Evolutionary conservation across 2,797 vertebrate species (phyloP).

Genomic region (Cichlasoma orientale): DNA sequence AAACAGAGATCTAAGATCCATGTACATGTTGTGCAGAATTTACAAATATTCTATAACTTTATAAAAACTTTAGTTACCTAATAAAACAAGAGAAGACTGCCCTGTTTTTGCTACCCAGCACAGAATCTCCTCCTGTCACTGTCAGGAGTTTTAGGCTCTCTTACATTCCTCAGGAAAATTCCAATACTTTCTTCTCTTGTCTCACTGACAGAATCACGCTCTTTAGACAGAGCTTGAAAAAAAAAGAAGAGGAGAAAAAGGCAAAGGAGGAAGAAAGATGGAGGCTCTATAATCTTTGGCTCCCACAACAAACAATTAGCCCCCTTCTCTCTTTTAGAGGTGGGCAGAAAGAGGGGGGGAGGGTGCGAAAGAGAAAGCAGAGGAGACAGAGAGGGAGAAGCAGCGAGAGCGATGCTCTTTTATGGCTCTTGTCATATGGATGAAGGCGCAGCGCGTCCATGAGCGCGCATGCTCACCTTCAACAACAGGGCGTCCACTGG

Average conservation of each 20-base stretch:
- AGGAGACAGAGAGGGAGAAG: slow-evolving; percentile 69
- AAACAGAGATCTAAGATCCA: neutral
- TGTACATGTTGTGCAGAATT: neutral
- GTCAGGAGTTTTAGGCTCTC: slow-evolving; percentile 58
- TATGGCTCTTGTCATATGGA: slow-evolving; percentile 89
- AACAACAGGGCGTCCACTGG: slow-evolving; percentile 84
- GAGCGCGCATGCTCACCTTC: slow-evolving; percentile 87
- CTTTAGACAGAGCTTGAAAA: slow-evolving; percentile 78
- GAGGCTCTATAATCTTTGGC: slow-evolving; percentile 83
- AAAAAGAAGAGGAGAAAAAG: slow-evolving; percentile 58
- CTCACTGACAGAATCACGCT: slow-evolving; percentile 68
- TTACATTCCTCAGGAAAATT: slow-evolving; percentile 67
- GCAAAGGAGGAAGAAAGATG: slow-evolving; percentile 73
- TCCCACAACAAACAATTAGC: slow-evolving; percentile 88
- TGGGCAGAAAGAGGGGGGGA: slow-evolving; percentile 52
- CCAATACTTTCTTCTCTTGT: slow-evolving; percentile 69
- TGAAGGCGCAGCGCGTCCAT: slow-evolving; percentile 81
- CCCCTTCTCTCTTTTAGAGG: slow-evolving; percentile 78
- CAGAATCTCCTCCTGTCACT: slow-evolving; percentile 35
- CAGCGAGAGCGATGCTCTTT: slow-evolving; percentile 83
- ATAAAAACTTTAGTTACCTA: slow-evolving; percentile 3
- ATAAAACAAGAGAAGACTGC: neutral
- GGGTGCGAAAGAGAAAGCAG: slow-evolving; percentile 52
- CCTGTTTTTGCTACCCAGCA: slow-evolving; percentile 2
- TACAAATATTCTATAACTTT: neutral